phyloP scores from a whole-genome alignment of 2,113 vertebrate genomes.

The Poecilia latipinna region DNA sequence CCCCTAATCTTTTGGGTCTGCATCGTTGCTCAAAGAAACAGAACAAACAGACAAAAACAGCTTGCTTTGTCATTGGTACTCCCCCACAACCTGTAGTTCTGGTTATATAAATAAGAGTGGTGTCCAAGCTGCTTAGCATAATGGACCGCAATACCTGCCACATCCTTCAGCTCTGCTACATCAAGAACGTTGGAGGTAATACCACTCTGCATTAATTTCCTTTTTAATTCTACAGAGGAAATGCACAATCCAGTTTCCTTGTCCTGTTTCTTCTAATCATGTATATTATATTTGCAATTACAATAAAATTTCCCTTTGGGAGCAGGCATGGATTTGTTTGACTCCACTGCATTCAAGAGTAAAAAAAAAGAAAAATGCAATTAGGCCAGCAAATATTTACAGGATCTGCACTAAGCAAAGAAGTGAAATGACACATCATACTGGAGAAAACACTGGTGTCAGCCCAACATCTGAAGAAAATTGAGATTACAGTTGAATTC shows the following conservation, averaged over 20 bases:
- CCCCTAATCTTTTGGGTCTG: background rate
- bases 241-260: background rate
- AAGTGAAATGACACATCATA: background rate
- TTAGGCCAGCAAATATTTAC: background rate
- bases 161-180: background rate
- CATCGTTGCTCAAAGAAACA: background rate
- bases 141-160: background rate
- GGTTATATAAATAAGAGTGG: background rate
- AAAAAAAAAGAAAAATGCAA: background rate
- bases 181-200: background rate
- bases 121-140: background rate
- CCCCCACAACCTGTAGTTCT: background rate
- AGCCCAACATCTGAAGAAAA: constrained; percentile 14
- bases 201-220: too few species aligned
- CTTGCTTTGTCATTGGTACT: background rate
- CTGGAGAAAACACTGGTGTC: background rate
- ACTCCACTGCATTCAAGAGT: background rate
- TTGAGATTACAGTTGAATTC: constrained; percentile 40
- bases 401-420: background rate
- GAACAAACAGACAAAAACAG: background rate
- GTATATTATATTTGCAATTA: background rate
- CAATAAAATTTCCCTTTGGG: background rate
- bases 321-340: background rate
- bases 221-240: too few species aligned
- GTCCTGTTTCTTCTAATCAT: background rate